Evolutionary conservation across 2,888 invertebrate genomes (phyloP).

Genomic region (Drosophila pseudotakahashii): DNA sequence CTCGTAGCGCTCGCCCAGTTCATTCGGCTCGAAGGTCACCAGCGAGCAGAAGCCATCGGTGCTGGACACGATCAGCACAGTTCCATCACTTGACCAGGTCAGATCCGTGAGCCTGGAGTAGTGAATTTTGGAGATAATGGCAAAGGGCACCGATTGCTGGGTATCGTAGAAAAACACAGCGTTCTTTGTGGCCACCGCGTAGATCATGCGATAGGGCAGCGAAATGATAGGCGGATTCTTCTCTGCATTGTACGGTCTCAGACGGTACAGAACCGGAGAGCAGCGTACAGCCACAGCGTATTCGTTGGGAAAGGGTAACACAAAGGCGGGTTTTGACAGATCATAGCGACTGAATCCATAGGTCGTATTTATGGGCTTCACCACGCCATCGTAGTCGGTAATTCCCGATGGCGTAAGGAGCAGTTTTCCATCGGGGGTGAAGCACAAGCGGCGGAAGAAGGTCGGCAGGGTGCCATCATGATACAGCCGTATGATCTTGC

Average conservation of each 20-base stretch:
- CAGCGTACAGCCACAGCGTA: slow-evolving; percentile 93
- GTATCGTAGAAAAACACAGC: slow-evolving; percentile 95
- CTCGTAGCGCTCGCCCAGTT: slow-evolving; percentile 87
- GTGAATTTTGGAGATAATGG: slow-evolving; percentile 92
- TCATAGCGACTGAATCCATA: slow-evolving; percentile 87
- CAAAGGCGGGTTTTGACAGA: slow-evolving; percentile 89
- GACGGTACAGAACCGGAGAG: slow-evolving; percentile 90
- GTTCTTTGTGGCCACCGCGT: slow-evolving; percentile 95
- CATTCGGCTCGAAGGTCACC: slow-evolving; percentile 89
- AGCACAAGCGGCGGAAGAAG: slow-evolving; percentile 94
- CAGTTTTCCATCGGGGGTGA: slow-evolving; percentile 95
- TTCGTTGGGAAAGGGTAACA: slow-evolving; percentile 91
- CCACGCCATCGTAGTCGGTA: slow-evolving; percentile 89
- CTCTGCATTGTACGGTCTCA: slow-evolving; percentile 84
- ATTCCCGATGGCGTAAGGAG: slow-evolving; percentile 96
- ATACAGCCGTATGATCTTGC: slow-evolving; percentile 89
- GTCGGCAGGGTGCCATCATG: slow-evolving; percentile 97
- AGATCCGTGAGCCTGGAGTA: slow-evolving; percentile 95
- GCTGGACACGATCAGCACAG: slow-evolving; percentile 90
- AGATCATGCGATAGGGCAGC: slow-evolving; percentile 92
- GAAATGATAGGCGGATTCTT: slow-evolving; percentile 86
- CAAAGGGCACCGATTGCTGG: slow-evolving; percentile 92
- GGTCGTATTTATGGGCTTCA: slow-evolving; percentile 86
- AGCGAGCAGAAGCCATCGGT: slow-evolving; percentile 96
- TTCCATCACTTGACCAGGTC: slow-evolving; percentile 94